Conservation (phyloP, 2,113 vertebrate species). For the Solea solea region DNA sequence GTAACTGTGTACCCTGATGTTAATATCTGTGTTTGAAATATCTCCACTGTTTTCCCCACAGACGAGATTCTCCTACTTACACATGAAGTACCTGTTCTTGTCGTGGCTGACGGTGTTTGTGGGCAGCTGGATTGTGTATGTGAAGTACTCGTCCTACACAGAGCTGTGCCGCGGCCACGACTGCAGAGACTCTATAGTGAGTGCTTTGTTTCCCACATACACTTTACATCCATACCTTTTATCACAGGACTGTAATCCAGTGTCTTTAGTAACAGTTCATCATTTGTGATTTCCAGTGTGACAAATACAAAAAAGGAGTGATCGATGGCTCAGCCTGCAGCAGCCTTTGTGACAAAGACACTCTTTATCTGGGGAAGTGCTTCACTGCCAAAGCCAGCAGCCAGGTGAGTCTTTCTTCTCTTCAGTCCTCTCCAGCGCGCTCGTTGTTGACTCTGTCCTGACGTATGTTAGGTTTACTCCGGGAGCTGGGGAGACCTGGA, state of each 20-base stretch:
- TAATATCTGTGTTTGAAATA: too few relatives aligned
- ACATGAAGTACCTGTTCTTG: constrained; percentile 96
- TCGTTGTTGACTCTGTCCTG: not conserved
- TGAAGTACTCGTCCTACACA: constrained; percentile 94
- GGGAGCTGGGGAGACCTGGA: constrained; percentile 95
- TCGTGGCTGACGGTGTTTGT: constrained; percentile 96
- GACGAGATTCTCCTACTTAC: constrained; percentile 91
- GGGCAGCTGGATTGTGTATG: constrained; percentile 96
- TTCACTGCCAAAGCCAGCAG: constrained; percentile 90
- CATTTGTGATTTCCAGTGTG: constrained; percentile 83
- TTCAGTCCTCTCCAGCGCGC: not conserved
- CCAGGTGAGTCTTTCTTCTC: constrained; percentile 82
- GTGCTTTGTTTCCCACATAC: constrained; percentile 62
- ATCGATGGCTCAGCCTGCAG: constrained; percentile 96
- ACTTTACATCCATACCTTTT: not conserved
- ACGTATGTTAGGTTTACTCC: constrained; percentile 87
- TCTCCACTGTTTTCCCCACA: too few relatives aligned
- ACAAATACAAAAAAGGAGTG: constrained; percentile 93
- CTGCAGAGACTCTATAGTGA: constrained; percentile 95
- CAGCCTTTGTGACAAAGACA: constrained; percentile 94
- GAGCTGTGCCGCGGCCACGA: constrained; percentile 96
- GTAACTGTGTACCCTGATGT: too few relatives aligned
- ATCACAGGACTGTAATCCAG: not conserved
- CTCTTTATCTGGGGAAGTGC: constrained; percentile 94
- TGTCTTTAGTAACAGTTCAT: not conserved